Conservation (phyloP, 2,797 vertebrate species). For the Tragopan temminckii region DNA sequence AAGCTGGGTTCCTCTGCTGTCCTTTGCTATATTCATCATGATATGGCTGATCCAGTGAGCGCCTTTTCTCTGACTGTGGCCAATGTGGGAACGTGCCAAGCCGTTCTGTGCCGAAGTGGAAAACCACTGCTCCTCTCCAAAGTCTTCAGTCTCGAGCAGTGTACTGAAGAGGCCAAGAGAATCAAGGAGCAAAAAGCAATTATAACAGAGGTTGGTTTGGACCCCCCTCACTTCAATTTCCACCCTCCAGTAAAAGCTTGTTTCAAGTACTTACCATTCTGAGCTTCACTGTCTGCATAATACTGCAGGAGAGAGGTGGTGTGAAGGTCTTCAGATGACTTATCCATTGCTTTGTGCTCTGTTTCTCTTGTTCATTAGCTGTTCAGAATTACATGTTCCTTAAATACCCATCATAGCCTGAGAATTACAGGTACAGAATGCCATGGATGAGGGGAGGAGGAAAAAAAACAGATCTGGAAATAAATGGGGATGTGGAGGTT, state of each 20-base stretch:
- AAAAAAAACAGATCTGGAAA: background rate
- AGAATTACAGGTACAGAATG: background rate
- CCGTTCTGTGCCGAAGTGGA: constrained; percentile 90
- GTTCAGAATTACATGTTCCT: background rate
- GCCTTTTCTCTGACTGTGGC: constrained; percentile 92
- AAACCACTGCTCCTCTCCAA: constrained; percentile 91
- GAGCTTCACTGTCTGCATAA: background rate
- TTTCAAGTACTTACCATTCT: background rate
- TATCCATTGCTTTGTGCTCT: background rate
- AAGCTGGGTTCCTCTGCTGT: constrained; percentile 95
- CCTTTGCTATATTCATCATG: constrained; percentile 92
- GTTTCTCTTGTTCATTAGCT: background rate
- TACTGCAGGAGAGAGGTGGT: background rate
- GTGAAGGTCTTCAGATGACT: background rate
- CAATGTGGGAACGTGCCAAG: constrained; percentile 96
- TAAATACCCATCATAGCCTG: background rate
- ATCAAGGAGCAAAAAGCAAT: constrained; percentile 95
- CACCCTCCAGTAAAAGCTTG: background rate
- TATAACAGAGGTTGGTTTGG: constrained; percentile 92
- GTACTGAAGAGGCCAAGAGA: constrained; percentile 90
- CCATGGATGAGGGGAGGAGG: background rate
- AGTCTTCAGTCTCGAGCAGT: constrained; percentile 93
- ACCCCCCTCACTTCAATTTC: background rate
- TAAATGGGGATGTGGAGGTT: background rate
- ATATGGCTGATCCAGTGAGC: constrained; percentile 85